Evolutionary conservation across 2,888 invertebrate species (phyloP).

Genomic region (Colletes collaris): DNA sequence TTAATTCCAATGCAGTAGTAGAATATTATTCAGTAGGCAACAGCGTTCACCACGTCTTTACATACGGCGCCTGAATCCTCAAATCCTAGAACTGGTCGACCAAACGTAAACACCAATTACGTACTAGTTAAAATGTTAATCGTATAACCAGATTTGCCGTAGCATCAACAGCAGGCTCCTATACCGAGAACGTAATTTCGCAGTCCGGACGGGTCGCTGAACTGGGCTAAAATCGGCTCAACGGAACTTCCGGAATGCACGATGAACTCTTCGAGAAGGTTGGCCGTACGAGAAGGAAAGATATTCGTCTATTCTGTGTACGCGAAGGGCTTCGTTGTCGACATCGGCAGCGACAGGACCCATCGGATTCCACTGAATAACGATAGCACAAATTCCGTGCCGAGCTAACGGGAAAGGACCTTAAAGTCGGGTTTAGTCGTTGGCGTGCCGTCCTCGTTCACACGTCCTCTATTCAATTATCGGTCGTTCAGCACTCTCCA

Average conservation of each 20-base stretch:
- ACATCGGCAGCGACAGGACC: constrained; percentile 44
- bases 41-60: too few relatives aligned
- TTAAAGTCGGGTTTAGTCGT: constrained; percentile 66
- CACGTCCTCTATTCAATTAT: constrained; percentile 78
- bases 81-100: not conserved
- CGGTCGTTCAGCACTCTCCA: constrained; percentile 69
- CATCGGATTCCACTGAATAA: constrained; percentile 68
- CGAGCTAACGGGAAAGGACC: constrained; percentile 65
- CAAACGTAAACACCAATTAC: too few relatives aligned
- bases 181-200: constrained; percentile 3
- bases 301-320: constrained; percentile 45
- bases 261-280: constrained; percentile 39
- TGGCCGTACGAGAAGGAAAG: constrained; percentile 36
- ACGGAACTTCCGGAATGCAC: constrained; percentile 38
- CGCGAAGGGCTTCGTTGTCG: constrained; percentile 39
- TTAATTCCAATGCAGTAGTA: too few relatives aligned
- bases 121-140: not conserved
- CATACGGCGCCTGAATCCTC: too few relatives aligned
- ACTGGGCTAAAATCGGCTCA: constrained; percentile 26
- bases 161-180: constrained; percentile 6
- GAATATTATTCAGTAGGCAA: too few relatives aligned
- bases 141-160: not conserved
- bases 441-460: constrained; percentile 74
- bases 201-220: constrained; percentile 27
- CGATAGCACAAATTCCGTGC: constrained; percentile 66